Evolutionary conservation across 37 sponge, comb jelly and placozoan genomes (phyloP), one percentile per base, ranked within the genome.

Genomic region (Tethya wilhelma): DNA sequence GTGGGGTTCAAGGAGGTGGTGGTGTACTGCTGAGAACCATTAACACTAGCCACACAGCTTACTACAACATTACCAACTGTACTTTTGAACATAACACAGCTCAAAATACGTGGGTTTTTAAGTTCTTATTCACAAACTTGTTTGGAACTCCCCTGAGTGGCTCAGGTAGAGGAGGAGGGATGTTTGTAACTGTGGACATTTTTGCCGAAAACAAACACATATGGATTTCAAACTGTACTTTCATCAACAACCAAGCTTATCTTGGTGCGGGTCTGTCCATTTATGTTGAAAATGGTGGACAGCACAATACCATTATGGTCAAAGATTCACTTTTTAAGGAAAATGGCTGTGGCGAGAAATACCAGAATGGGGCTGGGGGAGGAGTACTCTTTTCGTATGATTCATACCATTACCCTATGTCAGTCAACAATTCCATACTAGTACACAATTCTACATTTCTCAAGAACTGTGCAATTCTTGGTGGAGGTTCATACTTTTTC

Each of bases 401-500:
- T 36, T 37, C 9, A n/a, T n/a, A n/a, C n/a, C n/a, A n/a, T n/a
- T n/a, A n/a, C n/a, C n/a, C n/a, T n/a, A n/a, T n/a, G n/a, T n/a
- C n/a, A n/a, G n/a, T n/a, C n/a, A n/a, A n/a, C n/a, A n/a, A n/a
- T n/a, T n/a, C n/a, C n/a, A n/a, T n/a, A n/a, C n/a, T n/a, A n/a
- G n/a, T n/a, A n/a, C n/a, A n/a, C n/a, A n/a, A n/a, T n/a, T n/a
- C n/a, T n/a, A n/a, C n/a, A n/a, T n/a, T n/a, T n/a, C n/a, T n/a
- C n/a, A n/a, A n/a, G n/a, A 71, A 71, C 31, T 71, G 71, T 44
- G 71, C 71, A 29, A 49, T 44, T 44, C 29, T 71, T 22, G 71
- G 71, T 29, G 71, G 71, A 43, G 71, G 71, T 14, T 14, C 26
- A 32, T 30, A 25, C 3, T 71, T 71, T 30, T 71, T 71, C 44